Conservation (phyloP, 2,113 vertebrate species). For the mouse (Mus musculus) region DNA sequence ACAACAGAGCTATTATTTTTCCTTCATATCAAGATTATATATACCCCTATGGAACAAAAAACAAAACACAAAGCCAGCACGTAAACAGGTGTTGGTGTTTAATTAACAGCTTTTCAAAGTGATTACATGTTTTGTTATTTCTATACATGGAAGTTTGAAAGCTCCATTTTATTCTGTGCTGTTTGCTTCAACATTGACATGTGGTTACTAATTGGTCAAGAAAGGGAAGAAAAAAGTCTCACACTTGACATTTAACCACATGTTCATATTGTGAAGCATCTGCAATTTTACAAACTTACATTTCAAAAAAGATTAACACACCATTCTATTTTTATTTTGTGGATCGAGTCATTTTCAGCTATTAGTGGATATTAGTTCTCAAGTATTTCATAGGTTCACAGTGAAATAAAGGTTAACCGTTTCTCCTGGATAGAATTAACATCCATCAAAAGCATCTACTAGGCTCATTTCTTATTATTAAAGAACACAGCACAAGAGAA, state of each 20-base stretch:
- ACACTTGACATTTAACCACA: slow-evolving; percentile 28
- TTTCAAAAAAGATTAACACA: slow-evolving; percentile 50
- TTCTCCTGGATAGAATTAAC: slow-evolving; percentile 10
- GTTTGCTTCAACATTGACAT: not conserved
- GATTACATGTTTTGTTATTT: slow-evolving; percentile 47
- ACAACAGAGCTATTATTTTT: not conserved
- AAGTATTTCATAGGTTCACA: not conserved
- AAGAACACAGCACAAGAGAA: not conserved
- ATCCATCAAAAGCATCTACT: not conserved
- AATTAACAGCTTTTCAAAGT: slow-evolving; percentile 30
- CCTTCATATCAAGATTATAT: not conserved
- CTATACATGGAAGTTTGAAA: slow-evolving; percentile 20
- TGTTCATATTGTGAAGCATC: slow-evolving; percentile 35
- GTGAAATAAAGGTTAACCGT: not conserved
- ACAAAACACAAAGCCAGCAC: not conserved
- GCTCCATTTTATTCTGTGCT: not conserved
- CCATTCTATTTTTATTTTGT: slow-evolving; percentile 44
- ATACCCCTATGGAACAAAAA: not conserved
- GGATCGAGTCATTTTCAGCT: slow-evolving; percentile 29
- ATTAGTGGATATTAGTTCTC: slow-evolving; percentile 20
- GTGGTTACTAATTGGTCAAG: slow-evolving; percentile 52
- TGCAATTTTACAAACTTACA: not conserved
- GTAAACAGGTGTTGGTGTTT: not conserved
- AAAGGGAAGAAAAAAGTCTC: not conserved
- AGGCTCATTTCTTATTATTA: not conserved